Conservation (phyloP, 2,797 vertebrate genomes). For the Microcaecilia unicolor region DNA sequence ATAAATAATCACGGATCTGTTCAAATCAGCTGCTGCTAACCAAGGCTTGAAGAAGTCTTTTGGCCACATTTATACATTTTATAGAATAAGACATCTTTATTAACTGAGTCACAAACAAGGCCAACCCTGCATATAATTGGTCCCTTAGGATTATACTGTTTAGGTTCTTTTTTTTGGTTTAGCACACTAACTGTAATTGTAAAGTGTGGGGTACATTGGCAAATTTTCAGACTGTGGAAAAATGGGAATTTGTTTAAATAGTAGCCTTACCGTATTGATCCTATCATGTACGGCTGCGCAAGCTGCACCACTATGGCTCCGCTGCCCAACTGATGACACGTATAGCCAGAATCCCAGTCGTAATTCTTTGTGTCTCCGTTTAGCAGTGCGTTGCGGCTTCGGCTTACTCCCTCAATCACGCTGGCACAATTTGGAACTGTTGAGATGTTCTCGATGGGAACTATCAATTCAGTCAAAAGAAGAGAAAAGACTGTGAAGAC, state of each 20-base stretch:
- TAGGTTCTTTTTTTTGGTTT: too few relatives aligned
- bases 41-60: conserved; percentile 1
- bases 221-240: too few relatives aligned
- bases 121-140: conserved; percentile 21
- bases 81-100: conserved; percentile 14
- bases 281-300: conserved; percentile 85
- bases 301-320: conserved; percentile 94
- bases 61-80: neutral
- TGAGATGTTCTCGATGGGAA: conserved; percentile 83
- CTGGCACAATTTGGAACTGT: conserved; percentile 84
- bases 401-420: conserved; percentile 91
- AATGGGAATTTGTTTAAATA: neutral
- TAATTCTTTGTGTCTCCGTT: conserved; percentile 95
- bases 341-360: conserved; percentile 97
- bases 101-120: conserved; percentile 26
- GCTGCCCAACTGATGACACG: conserved; percentile 91
- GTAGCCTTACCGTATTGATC: conserved; percentile 71
- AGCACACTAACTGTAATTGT: too few relatives aligned
- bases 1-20: neutral
- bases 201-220: neutral
- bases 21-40: neutral
- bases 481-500: neutral
- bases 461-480: conserved; percentile 51
- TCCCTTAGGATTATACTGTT: too few relatives aligned
- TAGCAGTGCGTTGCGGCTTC: conserved; percentile 86